A percentile compares a stretch with the other conserved stretches of the same genome.
Conservation (phyloP, 2,113 vertebrate species). For the zebrafish (Danio rerio) region DNA sequence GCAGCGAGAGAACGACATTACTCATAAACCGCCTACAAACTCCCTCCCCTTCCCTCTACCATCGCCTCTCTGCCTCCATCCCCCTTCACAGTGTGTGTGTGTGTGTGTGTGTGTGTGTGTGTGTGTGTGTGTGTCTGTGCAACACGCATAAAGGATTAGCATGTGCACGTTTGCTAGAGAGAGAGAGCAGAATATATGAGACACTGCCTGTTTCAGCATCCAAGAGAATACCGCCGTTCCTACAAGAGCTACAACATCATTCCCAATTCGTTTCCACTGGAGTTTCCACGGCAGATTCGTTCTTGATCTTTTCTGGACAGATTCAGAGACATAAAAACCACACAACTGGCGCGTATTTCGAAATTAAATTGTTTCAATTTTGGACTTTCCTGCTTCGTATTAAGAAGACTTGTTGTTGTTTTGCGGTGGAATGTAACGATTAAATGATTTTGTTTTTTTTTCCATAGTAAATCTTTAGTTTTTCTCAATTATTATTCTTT, state of each 20-base stretch:
- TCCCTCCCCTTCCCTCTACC: conserved; percentile 69
- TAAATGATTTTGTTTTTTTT: background rate
- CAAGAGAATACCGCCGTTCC: conserved; percentile 11
- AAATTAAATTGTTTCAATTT: too few relatives aligned
- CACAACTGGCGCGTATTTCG: too few relatives aligned
- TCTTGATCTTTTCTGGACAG: too few relatives aligned
- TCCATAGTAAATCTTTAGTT: background rate
- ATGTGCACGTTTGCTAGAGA: conserved; percentile 20
- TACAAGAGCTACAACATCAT: conserved; percentile 19
- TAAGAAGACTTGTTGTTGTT: background rate
- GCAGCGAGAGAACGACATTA: conserved; percentile 51
- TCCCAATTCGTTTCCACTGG: background rate
- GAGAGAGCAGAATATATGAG: conserved; percentile 31
- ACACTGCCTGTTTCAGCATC: conserved; percentile 21
- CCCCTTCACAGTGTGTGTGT: conserved; percentile 60
- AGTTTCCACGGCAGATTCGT: too few relatives aligned
- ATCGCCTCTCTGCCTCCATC: conserved; percentile 63
- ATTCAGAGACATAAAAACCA: too few relatives aligned
- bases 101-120: conserved; percentile 63
- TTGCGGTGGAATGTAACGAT: conserved; percentile 13
- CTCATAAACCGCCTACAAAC: conserved; percentile 58
- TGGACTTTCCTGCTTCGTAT: background rate
- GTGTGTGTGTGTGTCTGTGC: conserved; percentile 56
- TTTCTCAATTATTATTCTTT: conserved; percentile 50
- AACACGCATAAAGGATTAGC: conserved; percentile 24